Evolutionary conservation across 2,888 invertebrate species (phyloP), one percentile per base, ranked within the genome.

Genomic region (Limnephilus rhombicus): DNA sequence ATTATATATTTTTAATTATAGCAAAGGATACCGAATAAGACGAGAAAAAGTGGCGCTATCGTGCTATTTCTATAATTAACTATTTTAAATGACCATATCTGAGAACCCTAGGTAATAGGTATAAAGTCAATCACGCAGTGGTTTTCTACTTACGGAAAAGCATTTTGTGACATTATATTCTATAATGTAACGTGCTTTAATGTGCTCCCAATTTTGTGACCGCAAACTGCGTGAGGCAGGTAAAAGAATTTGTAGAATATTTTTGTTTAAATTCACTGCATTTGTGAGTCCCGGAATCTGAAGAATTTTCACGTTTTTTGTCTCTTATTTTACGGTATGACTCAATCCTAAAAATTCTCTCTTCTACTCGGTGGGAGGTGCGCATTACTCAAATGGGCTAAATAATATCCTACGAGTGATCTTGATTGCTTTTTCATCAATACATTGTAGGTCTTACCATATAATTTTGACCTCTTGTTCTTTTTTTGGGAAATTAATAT

Each of bases 241-340:
- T 53, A 53, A 53, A 53, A 53, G 5, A 68, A 24, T 68, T 68
- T n/a, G 68, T 68, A n/a, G n/a, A n/a, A 68, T 24, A 24, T 68
- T 68, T 68, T 24, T 68, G 68, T 68, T 68, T 68, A 5, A 68
- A n/a, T n/a, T 68, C 68, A 18, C 68, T 68, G 68, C 18, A 9
- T 68, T 68, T n/a, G 24, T 24, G 24, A 68, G 68, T n/a, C 24
- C 24, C n/a, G 87, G 87, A 87, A 87, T 87, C 49, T 31, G 9
- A 87, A 53, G 37, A 49, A 87, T 49, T 87, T 68, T 31, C 31
- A 53, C 49, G 29, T 53, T 86, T 34, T 87, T 49, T 49, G 31
- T 15, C 18, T 87, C 45, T 49, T 53, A 34, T 49, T 49, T 31
- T n/a, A 29, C 49, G 31, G 87, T 87, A 49, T 31, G 87, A 49